Base-by-base conservation (phyloP, 2,797 vertebrate species). In the Hypotaenidia okinawae region DNA sequence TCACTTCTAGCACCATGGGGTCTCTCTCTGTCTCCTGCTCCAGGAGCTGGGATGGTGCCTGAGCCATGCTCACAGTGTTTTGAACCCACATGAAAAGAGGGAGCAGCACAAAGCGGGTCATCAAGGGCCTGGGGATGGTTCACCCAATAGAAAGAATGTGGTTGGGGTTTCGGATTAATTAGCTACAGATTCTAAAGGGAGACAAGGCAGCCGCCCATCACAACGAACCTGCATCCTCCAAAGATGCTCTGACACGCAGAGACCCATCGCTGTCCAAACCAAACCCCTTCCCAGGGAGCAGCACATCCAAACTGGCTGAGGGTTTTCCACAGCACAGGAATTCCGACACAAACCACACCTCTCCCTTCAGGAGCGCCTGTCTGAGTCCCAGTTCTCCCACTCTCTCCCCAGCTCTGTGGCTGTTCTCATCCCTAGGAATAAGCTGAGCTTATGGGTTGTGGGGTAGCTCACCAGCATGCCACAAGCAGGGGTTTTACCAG, bases 121-220 rank as follows among this genome's bases (percentile, higher is more conserved):
- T 91, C 62, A 91, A 90, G 91, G 90, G 94, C 94, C 94, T 70
- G 61, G 1, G 45, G 33, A 4, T 90, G 96, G 94, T 87, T 94
- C 95, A 94, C 32, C 14, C 66, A 5, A 52, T 2, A 88, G 93
- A 85, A 96, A 64, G 93, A 91, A 95, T 75, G 91, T 27, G 91
- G 84, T 95, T 96, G 93, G 94, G 96, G 95, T 96, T 96, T 96
- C 93, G 67, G 93, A 79, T 96, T 95, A 95, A 96, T 96, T 90
- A 94, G 91, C 93, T 87, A 6, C 93, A 95, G 94, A 93, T 91
- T n/a, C 41, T 16, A 63, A 55, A 45, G 75, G 1, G 68, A 96
- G 96, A 86, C 91, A 95, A 94, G 69, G 93, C 83, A 86, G 43
- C 43, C 7, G 43, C 43, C 43, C 9, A 10, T 45, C 43, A 16